Conservation (phyloP, 2,888 invertebrate species). For the Nephrotoma appendiculata region DNA sequence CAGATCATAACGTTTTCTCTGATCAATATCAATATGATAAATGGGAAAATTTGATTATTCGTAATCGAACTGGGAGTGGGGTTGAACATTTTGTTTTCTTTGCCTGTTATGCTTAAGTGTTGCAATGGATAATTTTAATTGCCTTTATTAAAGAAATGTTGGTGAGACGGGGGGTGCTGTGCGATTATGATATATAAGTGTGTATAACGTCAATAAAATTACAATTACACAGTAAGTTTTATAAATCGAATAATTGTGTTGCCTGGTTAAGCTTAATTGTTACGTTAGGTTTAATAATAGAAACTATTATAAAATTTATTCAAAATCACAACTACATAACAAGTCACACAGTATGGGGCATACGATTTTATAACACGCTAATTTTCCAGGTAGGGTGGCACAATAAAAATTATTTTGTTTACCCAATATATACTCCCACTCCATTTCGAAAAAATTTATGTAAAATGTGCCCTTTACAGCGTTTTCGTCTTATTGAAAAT, state of each 20-base stretch:
- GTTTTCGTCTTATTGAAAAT: neutral
- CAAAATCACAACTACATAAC: neutral
- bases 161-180: neutral
- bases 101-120: neutral
- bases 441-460: neutral
- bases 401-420: neutral
- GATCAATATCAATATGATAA: constrained; percentile 12
- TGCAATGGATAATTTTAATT: neutral
- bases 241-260: neutral
- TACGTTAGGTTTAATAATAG: neutral
- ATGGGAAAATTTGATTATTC: constrained; percentile 11
- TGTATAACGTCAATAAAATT: neutral
- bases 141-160: neutral
- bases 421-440: neutral
- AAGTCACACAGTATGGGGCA: neutral
- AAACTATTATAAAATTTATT: neutral
- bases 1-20: constrained; percentile 12
- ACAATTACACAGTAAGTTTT: neutral
- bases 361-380: neutral
- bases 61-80: neutral
- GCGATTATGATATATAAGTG: neutral
- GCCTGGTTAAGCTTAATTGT: neutral
- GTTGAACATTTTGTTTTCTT: neutral
- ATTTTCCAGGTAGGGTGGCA: neutral
- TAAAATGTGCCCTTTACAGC: neutral